These are phyloP conservation scores for Hydrozoanthus tunicans DNA, from an alignment of 64 coral and sea anemone genomes.

Conservation along the genomic window DNA sequence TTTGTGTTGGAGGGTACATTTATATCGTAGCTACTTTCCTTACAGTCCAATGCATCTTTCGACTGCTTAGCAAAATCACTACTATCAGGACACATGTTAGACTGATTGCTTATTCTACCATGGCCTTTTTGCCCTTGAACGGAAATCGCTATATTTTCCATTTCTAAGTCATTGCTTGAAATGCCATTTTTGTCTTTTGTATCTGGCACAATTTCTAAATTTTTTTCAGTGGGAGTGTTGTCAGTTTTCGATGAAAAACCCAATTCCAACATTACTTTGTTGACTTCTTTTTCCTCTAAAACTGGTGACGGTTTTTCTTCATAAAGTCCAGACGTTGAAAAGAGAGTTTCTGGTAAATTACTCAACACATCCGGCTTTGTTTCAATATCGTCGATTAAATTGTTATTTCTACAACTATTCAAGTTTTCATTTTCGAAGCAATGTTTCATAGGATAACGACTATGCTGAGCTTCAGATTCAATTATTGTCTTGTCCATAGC, in stretches of 20 bases:
- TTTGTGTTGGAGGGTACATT: not conserved
- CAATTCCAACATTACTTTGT: not conserved
- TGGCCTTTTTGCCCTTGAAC: not conserved
- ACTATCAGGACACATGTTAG: not conserved
- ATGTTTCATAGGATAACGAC: not conserved
- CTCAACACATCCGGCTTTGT: not conserved
- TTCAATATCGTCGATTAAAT: not conserved
- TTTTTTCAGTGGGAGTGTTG: not conserved
- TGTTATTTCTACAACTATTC: not conserved
- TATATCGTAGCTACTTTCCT: not conserved
- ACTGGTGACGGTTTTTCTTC: not conserved
- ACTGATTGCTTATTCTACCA: not conserved
- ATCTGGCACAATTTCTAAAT: not conserved
- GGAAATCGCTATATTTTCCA: not conserved
- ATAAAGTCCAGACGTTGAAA: not conserved
- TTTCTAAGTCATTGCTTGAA: not conserved
- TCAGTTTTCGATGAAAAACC: not conserved
- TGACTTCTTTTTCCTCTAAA: not conserved
- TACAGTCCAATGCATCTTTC: not conserved
- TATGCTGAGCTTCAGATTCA: not conserved
- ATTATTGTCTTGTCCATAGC: not conserved
- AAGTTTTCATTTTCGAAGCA: not conserved
- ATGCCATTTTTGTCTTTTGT: not conserved
- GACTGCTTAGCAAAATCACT: not conserved
- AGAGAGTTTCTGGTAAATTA: not conserved